Percentiles rank a stretch among this genome's conserved stretches.
Conservation (phyloP, 2,797 vertebrate genomes). For the Columba guinea region DNA sequence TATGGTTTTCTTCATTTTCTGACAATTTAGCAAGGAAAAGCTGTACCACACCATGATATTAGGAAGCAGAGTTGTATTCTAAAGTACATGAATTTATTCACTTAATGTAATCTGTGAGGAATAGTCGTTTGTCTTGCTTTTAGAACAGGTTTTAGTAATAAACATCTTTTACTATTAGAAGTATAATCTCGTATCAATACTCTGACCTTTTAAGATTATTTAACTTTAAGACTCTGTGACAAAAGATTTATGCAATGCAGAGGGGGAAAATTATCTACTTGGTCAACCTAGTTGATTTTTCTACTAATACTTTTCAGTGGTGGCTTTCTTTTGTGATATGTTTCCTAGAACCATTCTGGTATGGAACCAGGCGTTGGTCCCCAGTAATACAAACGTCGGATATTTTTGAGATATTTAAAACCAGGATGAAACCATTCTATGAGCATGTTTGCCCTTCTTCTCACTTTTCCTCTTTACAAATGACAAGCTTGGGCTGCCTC, state of each 20-base stretch:
- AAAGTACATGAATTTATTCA: neutral
- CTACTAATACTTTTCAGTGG: neutral
- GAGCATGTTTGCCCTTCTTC: neutral
- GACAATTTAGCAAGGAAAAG: neutral
- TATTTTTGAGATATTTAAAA: neutral
- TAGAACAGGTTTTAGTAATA: constrained; percentile 29
- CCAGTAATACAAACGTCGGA: neutral
- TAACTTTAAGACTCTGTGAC: neutral
- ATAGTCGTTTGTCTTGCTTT: neutral
- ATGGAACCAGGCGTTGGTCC: neutral
- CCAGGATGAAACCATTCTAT: neutral
- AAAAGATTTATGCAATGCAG: neutral
- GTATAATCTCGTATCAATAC: neutral
- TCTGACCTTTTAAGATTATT: constrained; percentile 12
- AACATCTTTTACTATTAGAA: neutral
- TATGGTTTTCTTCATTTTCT: neutral
- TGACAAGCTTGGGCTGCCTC: neutral
- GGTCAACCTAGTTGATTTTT: neutral
- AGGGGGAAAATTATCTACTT: neutral
- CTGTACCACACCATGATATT: neutral
- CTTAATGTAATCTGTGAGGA: neutral
- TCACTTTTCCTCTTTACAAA: neutral
- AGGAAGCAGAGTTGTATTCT: neutral
- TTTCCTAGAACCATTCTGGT: neutral
- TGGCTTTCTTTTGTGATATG: neutral